Evolutionary conservation across 2,888 invertebrate genomes (phyloP).

Genomic region (Brachypalpus laphriformis): DNA sequence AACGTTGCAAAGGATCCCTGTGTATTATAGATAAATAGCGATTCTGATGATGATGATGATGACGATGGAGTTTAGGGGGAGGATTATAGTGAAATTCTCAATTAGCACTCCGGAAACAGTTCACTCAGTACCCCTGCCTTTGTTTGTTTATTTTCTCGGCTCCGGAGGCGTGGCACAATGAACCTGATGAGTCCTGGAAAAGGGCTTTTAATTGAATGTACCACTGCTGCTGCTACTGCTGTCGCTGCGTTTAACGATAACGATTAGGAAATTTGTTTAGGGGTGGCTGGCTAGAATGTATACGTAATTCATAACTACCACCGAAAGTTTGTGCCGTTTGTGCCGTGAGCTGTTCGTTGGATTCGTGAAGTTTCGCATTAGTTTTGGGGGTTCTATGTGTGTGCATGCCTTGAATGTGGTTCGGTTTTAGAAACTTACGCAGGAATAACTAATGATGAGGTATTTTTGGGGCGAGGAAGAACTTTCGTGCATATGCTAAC

Average conservation of each 20-base stretch:
- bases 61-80: slow-evolving; percentile 14
- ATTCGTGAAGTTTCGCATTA: neutral
- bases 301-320: slow-evolving; percentile 38
- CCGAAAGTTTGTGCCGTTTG: slow-evolving; percentile 7
- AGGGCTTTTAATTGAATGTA: slow-evolving; percentile 35
- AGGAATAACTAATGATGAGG: neutral
- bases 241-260: slow-evolving; percentile 2
- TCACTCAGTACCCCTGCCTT: slow-evolving; percentile 16
- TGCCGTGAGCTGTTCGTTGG: no score
- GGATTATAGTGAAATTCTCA: slow-evolving; percentile 46
- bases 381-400: neutral
- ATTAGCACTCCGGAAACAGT: slow-evolving; percentile 51
- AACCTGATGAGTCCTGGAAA: neutral
- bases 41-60: slow-evolving; percentile 27
- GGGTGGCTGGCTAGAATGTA: no score
- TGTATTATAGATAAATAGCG: slow-evolving; percentile 45
- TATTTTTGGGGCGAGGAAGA: neutral
- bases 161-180: neutral
- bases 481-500: neutral
- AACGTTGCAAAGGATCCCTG: slow-evolving; percentile 39
- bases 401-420: neutral
- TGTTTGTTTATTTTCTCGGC: neutral
- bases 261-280: slow-evolving; percentile 20
- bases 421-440: neutral
- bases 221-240: neutral